Conservation (phyloP, 2,888 invertebrate species). For the Monoplex corrugatus region DNA sequence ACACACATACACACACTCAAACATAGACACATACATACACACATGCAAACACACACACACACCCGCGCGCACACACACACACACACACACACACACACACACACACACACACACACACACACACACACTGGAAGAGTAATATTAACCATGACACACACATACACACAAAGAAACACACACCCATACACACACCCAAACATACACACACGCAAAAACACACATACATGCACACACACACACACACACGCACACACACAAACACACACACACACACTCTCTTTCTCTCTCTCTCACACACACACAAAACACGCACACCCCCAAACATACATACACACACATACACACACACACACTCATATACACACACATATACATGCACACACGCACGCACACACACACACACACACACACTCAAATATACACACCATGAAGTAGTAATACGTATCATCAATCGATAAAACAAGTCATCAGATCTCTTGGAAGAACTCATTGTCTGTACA, state of each 20-base stretch:
- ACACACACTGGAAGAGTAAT: not conserved
- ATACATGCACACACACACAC: conserved; percentile 27
- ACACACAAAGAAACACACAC: not conserved
- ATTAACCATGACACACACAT: not conserved
- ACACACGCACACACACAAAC: not conserved
- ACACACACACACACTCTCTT: conserved; percentile 31
- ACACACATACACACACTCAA: not conserved
- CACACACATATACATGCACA: conserved; percentile 19
- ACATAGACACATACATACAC: not conserved
- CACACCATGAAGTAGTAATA: too few relatives aligned
- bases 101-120: conserved; percentile 39
- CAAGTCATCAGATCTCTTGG: too few relatives aligned
- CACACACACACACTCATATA: not conserved
- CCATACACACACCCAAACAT: not conserved
- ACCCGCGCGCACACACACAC: not conserved
- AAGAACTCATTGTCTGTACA: too few relatives aligned
- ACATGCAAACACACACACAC: not conserved
- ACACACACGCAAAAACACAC: not conserved
- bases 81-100: conserved; percentile 36
- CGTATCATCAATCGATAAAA: too few relatives aligned
- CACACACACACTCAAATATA: not conserved
- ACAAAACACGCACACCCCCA: too few relatives aligned
- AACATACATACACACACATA: conserved; percentile 4
- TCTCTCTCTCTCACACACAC: conserved; percentile 23
- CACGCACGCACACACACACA: conserved; percentile 26